Base-by-base conservation (phyloP, 2,797 vertebrate genomes). In the Pogonophryne albipinna region DNA sequence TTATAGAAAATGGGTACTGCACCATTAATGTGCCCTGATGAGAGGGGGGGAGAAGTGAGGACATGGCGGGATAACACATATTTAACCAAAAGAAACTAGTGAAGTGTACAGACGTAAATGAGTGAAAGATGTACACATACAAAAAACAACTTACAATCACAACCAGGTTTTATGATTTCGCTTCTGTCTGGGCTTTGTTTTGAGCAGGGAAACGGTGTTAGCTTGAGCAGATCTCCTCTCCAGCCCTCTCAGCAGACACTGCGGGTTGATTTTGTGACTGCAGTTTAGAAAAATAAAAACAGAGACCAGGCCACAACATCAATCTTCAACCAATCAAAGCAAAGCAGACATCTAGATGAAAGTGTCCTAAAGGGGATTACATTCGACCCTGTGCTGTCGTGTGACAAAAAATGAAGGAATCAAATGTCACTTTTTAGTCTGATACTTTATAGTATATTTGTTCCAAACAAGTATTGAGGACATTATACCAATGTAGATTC, bases 201-300 rank as follows among this genome's bases (percentile, higher is more conserved):
- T 20, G 20, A 38, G 65, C n/a, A 66, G 34, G 51, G 23, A 23
- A 34, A 79, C 75, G 56, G 64, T 74, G 53, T 78, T 44, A 19
- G 19, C 56, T 61, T 79, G 61, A 80, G 74, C 71, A 78, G 23
- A 84, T 38, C 55, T 67, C 67, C 58, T 55, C n/a, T 44, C 77
- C 72, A 50, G 71, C 20, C 6, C 56, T 59, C 51, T 47, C 44
- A 68, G 61, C 38, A 71, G 58, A 50, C 45, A 50, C 78, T 61
- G 56, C 42, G 1, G 69, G 45, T 4, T 55, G 68, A 58, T 83
- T 87, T 85, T 59, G 67, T 74, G 83, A 76, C 76, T 55, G 60
- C 78, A 82, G 66, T 66, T 68, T 41, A 76, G 42, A 57, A 65
- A 34, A 16, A 72, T 50, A 49, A 75, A 78, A 65, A 70, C 47